Conservation (phyloP, 2,113 vertebrate genomes). For the Chroicocephalus ridibundus region DNA sequence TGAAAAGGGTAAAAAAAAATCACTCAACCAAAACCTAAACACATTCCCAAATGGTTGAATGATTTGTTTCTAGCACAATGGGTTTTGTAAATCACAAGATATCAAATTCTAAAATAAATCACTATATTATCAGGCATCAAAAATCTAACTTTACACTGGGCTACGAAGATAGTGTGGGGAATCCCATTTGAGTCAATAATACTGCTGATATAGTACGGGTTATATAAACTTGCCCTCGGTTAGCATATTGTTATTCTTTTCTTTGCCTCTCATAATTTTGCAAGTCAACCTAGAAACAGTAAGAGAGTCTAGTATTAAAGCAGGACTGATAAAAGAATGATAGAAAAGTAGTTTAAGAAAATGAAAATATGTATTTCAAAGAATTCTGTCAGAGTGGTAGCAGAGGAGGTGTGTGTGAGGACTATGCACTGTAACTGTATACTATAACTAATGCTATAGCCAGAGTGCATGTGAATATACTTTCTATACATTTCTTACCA, state of each 20-base stretch:
- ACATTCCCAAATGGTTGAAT: not conserved
- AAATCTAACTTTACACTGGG: constrained; percentile 18
- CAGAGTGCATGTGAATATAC: not conserved
- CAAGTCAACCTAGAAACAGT: not conserved
- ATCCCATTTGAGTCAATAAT: not conserved
- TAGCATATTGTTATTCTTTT: constrained; percentile 47
- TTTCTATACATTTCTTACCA: not conserved
- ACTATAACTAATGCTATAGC: not conserved
- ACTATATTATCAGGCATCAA: constrained; percentile 2
- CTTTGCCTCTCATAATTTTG: not conserved
- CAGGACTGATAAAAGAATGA: not conserved
- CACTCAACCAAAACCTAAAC: not conserved
- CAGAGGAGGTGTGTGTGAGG: not conserved
- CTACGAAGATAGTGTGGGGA: not conserved
- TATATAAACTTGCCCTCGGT: constrained; percentile 25
- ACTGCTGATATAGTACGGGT: constrained; percentile 1
- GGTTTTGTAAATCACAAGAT: constrained; percentile 25
- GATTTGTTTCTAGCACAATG: not conserved
- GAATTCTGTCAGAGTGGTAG: not conserved
- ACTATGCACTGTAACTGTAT: not conserved
- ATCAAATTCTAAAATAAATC: constrained; percentile 48
- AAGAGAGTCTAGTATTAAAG: not conserved
- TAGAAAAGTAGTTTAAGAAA: not conserved
- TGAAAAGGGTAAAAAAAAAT: not conserved
- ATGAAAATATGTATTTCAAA: not conserved